Evolutionary conservation across 2,113 vertebrate species (phyloP).

Genomic region (Leptobrachium leishanense): DNA sequence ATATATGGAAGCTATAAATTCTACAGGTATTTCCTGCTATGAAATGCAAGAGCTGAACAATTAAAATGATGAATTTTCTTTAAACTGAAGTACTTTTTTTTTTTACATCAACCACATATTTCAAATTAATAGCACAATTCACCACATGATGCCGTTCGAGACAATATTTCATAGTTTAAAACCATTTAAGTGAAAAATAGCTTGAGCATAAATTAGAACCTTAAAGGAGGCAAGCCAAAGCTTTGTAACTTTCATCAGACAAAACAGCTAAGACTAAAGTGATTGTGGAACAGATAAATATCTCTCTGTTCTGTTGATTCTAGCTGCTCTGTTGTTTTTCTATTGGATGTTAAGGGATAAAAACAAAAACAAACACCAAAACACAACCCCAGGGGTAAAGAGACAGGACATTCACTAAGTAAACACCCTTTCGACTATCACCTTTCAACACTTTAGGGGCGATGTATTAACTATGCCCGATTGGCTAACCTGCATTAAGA

Average conservation of each 20-base stretch:
- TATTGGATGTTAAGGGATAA: neutral
- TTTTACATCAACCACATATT: too few species aligned
- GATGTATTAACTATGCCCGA: neutral
- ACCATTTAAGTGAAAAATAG: too few species aligned
- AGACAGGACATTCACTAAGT: neutral
- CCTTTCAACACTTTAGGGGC: neutral
- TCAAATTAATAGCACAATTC: too few species aligned
- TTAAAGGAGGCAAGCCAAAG: too few species aligned
- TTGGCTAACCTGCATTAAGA: neutral
- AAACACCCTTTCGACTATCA: neutral
- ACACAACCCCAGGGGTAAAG: neutral
- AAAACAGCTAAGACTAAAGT: neutral
- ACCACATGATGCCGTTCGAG: too few species aligned
- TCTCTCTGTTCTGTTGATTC: neutral
- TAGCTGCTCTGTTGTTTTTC: neutral
- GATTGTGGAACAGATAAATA: neutral
- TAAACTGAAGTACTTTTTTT: too few species aligned
- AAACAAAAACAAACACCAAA: constrained; percentile 3
- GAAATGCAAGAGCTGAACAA: too few species aligned
- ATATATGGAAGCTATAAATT: too few species aligned
- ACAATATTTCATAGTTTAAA: too few species aligned
- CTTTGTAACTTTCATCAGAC: neutral
- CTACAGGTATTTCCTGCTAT: too few species aligned
- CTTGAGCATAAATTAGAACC: too few species aligned
- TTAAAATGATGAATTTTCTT: too few species aligned